Base-by-base conservation (phyloP, 2,113 vertebrate genomes). In the Columbina picui region DNA sequence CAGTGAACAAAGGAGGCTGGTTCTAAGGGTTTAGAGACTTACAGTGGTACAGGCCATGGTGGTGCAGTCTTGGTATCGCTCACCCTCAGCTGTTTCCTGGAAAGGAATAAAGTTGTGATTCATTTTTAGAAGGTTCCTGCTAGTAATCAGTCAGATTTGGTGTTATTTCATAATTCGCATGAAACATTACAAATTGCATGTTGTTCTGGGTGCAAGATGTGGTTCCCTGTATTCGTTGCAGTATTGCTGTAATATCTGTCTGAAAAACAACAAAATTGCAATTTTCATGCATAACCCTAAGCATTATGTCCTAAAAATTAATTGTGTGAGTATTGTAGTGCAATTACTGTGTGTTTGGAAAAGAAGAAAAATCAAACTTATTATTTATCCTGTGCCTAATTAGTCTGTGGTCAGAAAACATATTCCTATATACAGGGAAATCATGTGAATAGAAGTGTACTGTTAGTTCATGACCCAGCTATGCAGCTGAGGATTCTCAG, bases 401-500 rank as follows among this genome's bases (percentile, higher is more conserved):
- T 50, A 63, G 87, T 89, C 93, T 81, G 67, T 90, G 82, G 53
- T 93, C 95, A 80, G 92, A 88, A 96, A 95, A 90, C 45, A 7
- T 83, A 71, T 79, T 94, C 83, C 95, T 93, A 23, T 79, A 43
- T 7, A 17, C 39, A 82, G 94, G 78, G 81, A 92, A 94, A 95
- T 87, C n/a, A 96, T 63, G 64, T 8, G 63, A 69, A 69, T 95
- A 86, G 75, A 81, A 50, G 79, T 60, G 67, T 39, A 14, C 76
- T 90, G 83, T 60, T 96, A 95, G 96, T 96, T 96, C 86, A 70
- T 5, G 55, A 90, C 87, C 94, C 43, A 87, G 36, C 83, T 77
- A 81, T 94, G 78, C 92, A 85, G 89, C 94, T 84, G 89, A 97
- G 82, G 77, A 94, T 87, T 85, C 84, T 94, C 89, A 69, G 93